Conservation (phyloP, 2,797 vertebrate genomes). For the Dryobates pubescens region DNA sequence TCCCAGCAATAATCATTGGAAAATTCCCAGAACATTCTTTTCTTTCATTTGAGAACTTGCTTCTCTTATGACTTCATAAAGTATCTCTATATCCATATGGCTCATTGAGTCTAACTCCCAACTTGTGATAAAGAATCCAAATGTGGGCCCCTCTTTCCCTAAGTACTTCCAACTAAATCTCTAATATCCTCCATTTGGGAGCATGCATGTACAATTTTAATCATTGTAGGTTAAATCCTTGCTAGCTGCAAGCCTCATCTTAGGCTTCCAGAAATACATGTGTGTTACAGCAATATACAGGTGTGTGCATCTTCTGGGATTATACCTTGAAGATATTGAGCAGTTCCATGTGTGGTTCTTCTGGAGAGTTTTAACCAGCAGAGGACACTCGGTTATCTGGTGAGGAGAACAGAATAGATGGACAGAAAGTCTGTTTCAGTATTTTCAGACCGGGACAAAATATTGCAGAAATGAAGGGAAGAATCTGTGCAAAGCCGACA, state of each 20-base stretch:
- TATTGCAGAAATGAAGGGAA: neutral
- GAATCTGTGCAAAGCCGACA: neutral
- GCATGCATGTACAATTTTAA: neutral
- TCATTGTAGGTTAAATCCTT: neutral
- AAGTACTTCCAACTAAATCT: neutral
- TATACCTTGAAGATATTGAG: neutral
- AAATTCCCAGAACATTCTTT: neutral
- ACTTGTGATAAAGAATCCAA: neutral
- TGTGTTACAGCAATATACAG: neutral
- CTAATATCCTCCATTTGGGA: neutral
- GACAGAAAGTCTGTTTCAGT: neutral
- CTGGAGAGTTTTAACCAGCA: neutral
- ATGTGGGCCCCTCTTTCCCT: constrained; percentile 11
- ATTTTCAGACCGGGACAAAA: neutral
- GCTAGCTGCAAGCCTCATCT: neutral
- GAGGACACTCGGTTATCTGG: neutral
- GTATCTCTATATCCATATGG: neutral
- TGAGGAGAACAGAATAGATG: neutral
- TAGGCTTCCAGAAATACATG: neutral
- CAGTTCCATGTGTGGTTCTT: neutral
- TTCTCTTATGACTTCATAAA: constrained; percentile 16
- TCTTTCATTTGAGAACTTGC: constrained; percentile 22
- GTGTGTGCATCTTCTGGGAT: neutral
- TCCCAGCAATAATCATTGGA: constrained; percentile 14
- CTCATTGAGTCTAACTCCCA: neutral